Evolutionary conservation across 92 coral and sea anemone genomes (phyloP), one percentile per base, ranked within the genome.

Genomic region (Diadumene lineata): DNA sequence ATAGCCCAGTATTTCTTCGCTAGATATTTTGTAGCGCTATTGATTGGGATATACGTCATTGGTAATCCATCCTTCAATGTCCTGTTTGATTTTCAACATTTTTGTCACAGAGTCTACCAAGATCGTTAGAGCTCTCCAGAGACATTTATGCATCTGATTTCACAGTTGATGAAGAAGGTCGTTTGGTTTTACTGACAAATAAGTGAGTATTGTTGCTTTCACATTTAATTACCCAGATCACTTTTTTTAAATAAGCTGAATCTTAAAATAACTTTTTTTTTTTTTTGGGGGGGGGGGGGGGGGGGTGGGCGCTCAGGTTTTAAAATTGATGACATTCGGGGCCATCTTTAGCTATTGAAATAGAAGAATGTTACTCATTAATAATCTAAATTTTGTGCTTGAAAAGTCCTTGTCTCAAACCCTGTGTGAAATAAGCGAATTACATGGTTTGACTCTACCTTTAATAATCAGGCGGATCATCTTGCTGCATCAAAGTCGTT

Each of bases 81-180:
- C 13, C 1, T 38, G 30, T 22, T 0, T 75, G 19, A 8, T 60
- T 23, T 22, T 77, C 33, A n/a, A n/a, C n/a, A n/a, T n/a, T n/a
- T 2, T 22, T 22, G 34, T 64, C 4, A 27, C 74, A 93, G 98
- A 82, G 97, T 74, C 71, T 93, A 30, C 92, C 92, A 74, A 79
- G 79, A 43, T 64, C 79, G 27, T 72, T 64, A 19, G 89, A 90
- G 29, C 64, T 85, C 43, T 43, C 71, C 26, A 71, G 70, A 24
- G 98, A 94, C 63, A 84, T 91, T 43, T 94, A 94, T 68, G 86
- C 69, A 13, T 85, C 80, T 60, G 90, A 94, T 73, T 72, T 84
- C 38, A 81, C 88, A 26, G 68, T 94, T 11, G 81, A 77, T 27
- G 86, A 87, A 21, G 53, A 79, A 38, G 74, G 89, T 66, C 61